Conservation (phyloP, 23 tunicate species). For the Phallusia fumigata region DNA sequence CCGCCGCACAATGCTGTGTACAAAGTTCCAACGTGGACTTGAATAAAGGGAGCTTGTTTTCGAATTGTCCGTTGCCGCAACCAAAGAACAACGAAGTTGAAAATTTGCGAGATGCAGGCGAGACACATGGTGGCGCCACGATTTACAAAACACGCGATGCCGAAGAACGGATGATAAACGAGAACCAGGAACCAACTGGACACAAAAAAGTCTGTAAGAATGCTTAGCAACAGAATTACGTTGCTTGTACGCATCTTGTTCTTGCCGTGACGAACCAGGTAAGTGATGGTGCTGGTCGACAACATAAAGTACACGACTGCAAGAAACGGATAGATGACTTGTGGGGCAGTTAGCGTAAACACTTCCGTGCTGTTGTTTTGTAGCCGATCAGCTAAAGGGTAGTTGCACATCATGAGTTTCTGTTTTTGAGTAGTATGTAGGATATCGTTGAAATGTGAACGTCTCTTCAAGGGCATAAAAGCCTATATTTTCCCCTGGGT, state of each 20-base stretch:
- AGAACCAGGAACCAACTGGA: background rate
- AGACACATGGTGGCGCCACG: background rate
- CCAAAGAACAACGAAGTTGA: background rate
- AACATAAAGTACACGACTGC: background rate
- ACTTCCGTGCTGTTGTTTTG: background rate
- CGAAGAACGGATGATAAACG: background rate
- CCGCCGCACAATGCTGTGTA: background rate
- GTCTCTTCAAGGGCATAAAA: too few species aligned
- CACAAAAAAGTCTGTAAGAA: background rate
- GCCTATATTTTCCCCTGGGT: too few species aligned
- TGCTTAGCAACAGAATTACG: background rate
- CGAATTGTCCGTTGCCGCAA: background rate
- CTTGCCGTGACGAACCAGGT: background rate
- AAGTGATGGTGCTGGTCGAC: background rate
- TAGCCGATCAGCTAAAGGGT: too few species aligned
- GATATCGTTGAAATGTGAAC: too few species aligned
- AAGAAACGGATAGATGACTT: background rate
- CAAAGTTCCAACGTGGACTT: background rate
- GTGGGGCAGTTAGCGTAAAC: background rate
- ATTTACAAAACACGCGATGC: background rate
- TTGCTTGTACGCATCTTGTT: background rate
- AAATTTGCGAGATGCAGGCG: background rate
- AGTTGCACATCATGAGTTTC: constrained; percentile 9
- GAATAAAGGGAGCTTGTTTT: background rate
- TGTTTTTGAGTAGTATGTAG: too few species aligned